Base-by-base conservation (phyloP, 64 coral and sea anemone genomes). In the Actinia tenebrosa region DNA sequence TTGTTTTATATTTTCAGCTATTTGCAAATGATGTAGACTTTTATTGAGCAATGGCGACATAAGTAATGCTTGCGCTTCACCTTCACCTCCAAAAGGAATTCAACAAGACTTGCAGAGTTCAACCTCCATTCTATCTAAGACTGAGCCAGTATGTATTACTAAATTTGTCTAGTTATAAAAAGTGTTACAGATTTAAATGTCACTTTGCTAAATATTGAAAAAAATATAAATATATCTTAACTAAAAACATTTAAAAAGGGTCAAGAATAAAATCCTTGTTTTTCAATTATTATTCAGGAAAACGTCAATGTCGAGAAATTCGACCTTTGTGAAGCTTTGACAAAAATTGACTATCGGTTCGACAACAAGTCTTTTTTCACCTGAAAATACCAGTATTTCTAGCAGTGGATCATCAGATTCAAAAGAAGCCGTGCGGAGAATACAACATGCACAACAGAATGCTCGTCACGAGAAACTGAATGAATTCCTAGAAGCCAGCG, bases 391-490 rank as follows among this genome's bases (percentile, higher is more conserved):
- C 30, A 37, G 30, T 37, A 37, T 37, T 37, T 37, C 61, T 20
- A 20, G 46, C 78, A 80, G 78, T 52, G 78, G 25, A 25, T 80
- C 78, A 80, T 80, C 78, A 44, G 78, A 26, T 80, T 52, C 78
- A 18, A 64, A 64, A 25, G 15, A 13, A 9, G 17, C 30, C 17
- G 14, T 25, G 10, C 4, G 17, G 17, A 25, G 14, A 22, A 37
- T 37, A 37, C 30, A 9, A 16, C 16, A 3, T 80, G 46, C 13
- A 43, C 23, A 17, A 16, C 23, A 17, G 30, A 37, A 37, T 37
- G 30, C 30, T 37, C 30, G 78, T 44, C 78, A 4, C 16, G 23
- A 6, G 25, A 44, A 82, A 52, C 42, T 87, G n/a, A 87, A 77
- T 46, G 71, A 71, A 7, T 87, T 87, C 23, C 47, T 87, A 1